Conservation (phyloP, 2,113 vertebrate species). For the Scytalopus superciliaris region DNA sequence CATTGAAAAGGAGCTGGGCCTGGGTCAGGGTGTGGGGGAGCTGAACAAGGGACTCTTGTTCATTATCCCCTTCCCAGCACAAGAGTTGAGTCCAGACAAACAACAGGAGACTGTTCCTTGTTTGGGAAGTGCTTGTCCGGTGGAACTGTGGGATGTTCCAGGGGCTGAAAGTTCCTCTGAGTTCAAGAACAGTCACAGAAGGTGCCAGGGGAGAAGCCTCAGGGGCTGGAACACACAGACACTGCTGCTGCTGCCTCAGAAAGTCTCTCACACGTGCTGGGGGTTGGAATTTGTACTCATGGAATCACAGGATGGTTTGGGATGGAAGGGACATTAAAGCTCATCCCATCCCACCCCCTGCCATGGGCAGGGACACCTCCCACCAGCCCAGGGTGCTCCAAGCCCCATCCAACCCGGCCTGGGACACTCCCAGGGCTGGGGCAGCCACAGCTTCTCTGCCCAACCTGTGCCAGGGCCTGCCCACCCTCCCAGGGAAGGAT, state of each 20-base stretch:
- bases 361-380: too few species aligned
- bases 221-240: not conserved
- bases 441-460: too few species aligned
- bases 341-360: too few species aligned
- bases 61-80: not conserved
- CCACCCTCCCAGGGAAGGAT: too few species aligned
- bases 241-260: fast-evolving
- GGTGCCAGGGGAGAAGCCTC: not conserved
- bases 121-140: fast-evolving
- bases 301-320: too few species aligned
- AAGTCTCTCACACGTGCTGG: fast-evolving
- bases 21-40: not conserved
- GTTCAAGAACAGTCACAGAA: not conserved
- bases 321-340: too few species aligned
- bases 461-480: too few species aligned
- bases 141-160: not conserved
- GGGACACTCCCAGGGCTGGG: too few species aligned
- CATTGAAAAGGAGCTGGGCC: not conserved
- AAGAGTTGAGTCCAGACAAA: not conserved
- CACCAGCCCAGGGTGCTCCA: too few species aligned
- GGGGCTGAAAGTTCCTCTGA: not conserved
- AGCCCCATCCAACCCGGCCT: too few species aligned
- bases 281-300: not conserved
- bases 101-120: not conserved
- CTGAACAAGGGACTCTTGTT: conserved; percentile 37